Percentiles rank a stretch among this genome's conserved stretches.
Conservation (phyloP, 2,797 vertebrate species). For the Pangasius mekongensis region DNA sequence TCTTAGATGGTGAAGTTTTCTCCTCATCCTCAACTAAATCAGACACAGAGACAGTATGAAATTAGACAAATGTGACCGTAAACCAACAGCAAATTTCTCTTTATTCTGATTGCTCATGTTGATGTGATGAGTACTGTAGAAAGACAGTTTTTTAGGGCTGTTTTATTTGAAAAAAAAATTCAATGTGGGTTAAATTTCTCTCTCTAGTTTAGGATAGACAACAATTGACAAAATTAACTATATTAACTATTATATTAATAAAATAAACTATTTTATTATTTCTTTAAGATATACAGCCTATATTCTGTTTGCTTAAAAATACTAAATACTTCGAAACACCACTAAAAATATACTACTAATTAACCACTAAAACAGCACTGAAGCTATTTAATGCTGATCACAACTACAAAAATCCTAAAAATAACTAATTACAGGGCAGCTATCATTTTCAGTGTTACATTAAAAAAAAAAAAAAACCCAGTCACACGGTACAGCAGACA, state of each 20-base stretch:
- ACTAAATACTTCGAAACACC: neutral
- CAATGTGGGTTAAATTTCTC: neutral
- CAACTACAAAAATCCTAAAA: neutral
- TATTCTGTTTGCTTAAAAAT: neutral
- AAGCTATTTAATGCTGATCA: neutral
- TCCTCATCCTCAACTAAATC: constrained; percentile 63
- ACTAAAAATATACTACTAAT: neutral
- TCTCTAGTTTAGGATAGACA: neutral
- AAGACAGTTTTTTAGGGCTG: neutral
- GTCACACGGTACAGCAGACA: neutral
- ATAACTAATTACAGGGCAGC: neutral
- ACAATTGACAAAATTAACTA: too few relatives aligned
- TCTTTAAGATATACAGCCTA: neutral
- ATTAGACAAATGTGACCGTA: neutral
- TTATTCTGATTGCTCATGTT: neutral
- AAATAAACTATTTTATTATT: neutral
- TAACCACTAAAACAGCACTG: neutral
- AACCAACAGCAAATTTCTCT: neutral
- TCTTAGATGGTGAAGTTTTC: constrained; percentile 70
- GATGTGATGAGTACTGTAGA: neutral
- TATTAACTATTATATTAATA: too few relatives aligned
- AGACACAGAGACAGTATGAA: neutral
- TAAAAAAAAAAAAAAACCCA: neutral
- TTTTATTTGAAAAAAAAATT: neutral
- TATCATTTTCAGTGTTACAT: neutral